These are phyloP conservation scores for Notodonta dromedarius DNA, from an alignment of 2,888 invertebrate species.

Conservation along the genomic window DNA sequence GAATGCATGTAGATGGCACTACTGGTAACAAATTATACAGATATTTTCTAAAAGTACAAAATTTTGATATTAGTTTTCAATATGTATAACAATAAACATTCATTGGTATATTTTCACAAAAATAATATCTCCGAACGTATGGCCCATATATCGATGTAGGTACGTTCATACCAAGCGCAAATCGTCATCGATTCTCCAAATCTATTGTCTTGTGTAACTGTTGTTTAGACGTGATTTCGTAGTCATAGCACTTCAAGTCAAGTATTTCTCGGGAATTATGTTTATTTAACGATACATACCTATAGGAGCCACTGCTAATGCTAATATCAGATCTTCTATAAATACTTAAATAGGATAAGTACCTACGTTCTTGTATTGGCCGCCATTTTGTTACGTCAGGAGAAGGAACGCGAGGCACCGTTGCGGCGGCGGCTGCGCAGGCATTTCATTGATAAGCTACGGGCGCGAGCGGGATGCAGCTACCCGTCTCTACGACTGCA, in stretches of 20 bases:
- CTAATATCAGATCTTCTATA: slow-evolving; percentile 30
- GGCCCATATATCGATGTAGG: background rate
- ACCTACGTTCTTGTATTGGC: slow-evolving; percentile 53
- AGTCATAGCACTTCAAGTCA: slow-evolving; percentile 42
- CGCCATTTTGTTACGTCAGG: slow-evolving; percentile 80
- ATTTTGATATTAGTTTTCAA: slow-evolving; percentile 6
- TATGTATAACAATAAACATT: background rate
- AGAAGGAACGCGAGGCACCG: slow-evolving; percentile 74
- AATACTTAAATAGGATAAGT: slow-evolving; percentile 47
- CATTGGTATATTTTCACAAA: background rate
- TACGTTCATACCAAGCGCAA: slow-evolving; percentile 1
- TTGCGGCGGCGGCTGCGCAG: slow-evolving; percentile 60
- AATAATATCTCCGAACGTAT: background rate
- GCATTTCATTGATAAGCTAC: slow-evolving; percentile 81
- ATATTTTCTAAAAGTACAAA: background rate
- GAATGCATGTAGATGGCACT: slow-evolving; percentile 26
- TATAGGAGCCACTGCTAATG: slow-evolving; percentile 26
- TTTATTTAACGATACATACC: slow-evolving; percentile 33
- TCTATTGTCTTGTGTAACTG: slow-evolving; percentile 47
- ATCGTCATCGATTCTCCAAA: slow-evolving; percentile 33
- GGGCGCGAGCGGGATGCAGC: slow-evolving; percentile 73
- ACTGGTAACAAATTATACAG: slow-evolving; percentile 14
- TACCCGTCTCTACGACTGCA: slow-evolving; percentile 49
- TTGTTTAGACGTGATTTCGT: slow-evolving; percentile 40
- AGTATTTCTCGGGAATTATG: slow-evolving; percentile 39